Conservation (phyloP, 2,797 vertebrate genomes). For the Rachycentron canadum region DNA sequence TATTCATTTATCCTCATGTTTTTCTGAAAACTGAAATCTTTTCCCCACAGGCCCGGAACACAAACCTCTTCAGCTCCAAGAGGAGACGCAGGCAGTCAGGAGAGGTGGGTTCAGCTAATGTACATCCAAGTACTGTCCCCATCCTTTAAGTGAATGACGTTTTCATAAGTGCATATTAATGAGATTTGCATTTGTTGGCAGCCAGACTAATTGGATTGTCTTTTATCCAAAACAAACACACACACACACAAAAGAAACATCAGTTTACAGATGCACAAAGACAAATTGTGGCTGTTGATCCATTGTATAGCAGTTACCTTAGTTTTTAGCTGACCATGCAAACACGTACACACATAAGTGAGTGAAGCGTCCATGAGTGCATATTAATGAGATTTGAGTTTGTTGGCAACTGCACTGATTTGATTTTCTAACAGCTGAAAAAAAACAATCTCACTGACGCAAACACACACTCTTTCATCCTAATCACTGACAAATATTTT, state of each 20-base stretch:
- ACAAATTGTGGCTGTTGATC: constrained; percentile 12
- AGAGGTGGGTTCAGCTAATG: constrained; percentile 79
- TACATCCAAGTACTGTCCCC: constrained; percentile 30
- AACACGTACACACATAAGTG: constrained; percentile 47
- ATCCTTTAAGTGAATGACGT: constrained; percentile 41
- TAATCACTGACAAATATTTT: constrained; percentile 24
- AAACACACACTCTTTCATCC: constrained; percentile 3
- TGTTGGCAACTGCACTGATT: constrained; percentile 63
- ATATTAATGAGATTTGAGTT: constrained; percentile 79
- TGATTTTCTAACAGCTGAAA: constrained; percentile 59
- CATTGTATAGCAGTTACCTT: constrained; percentile 9
- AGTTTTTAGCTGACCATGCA: constrained; percentile 61
- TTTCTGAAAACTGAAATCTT: constrained; percentile 13
- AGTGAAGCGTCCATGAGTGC: constrained; percentile 70
- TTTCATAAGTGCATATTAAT: constrained; percentile 79
- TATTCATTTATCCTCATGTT: neutral
- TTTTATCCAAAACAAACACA: constrained; percentile 51
- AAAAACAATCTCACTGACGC: constrained; percentile 26
- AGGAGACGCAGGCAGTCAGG: constrained; percentile 91
- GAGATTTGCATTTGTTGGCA: constrained; percentile 75
- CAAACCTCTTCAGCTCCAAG: constrained; percentile 76
- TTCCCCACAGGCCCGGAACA: constrained; percentile 53
- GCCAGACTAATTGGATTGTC: constrained; percentile 71
- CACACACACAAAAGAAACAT: constrained; percentile 25
- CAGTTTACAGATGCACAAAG: constrained; percentile 27